A percentile compares a stretch with the other conserved stretches of the same genome.
These are phyloP conservation scores for Sinohyriopsis cumingii DNA, from an alignment of 2,888 invertebrate species.

Conservation along the genomic window DNA sequence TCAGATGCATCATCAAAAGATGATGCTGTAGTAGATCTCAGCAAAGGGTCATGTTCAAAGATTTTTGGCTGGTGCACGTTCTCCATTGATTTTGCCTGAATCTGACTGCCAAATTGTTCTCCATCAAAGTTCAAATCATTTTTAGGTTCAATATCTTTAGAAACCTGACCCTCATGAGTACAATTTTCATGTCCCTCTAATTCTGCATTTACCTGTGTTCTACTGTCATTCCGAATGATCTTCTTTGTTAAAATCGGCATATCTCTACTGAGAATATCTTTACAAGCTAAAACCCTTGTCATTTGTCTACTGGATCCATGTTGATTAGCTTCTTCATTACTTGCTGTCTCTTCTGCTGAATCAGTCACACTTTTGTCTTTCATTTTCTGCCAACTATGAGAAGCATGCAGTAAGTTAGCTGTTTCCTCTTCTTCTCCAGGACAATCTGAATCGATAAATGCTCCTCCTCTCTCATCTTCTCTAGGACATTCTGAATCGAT, in stretches of 20 bases:
- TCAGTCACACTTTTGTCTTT: neutral
- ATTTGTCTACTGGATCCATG: neutral
- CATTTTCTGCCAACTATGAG: neutral
- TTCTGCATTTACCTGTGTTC: too few species aligned
- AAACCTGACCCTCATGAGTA: too few species aligned
- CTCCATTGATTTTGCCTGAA: too few species aligned
- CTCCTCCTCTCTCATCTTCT: neutral
- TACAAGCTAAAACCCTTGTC: neutral
- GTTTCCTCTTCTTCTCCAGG: neutral
- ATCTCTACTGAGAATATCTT: neutral
- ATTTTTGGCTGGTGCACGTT: too few species aligned
- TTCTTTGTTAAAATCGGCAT: neutral
- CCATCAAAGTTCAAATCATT: too few species aligned
- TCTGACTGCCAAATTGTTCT: too few species aligned
- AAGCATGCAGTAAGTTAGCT: neutral
- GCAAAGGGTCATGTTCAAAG: too few species aligned
- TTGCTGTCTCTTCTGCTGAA: neutral
- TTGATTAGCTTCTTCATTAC: neutral
- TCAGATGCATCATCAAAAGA: too few species aligned
- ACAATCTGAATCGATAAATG: slow-evolving; percentile 4
- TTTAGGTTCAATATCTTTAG: too few species aligned
- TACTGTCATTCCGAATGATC: neutral
- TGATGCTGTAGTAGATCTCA: too few species aligned
- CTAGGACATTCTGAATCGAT: slow-evolving; percentile 3
- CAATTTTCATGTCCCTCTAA: too few species aligned